Base-by-base conservation (phyloP, 2,797 vertebrate species). In the Hylomyscus alleni region DNA sequence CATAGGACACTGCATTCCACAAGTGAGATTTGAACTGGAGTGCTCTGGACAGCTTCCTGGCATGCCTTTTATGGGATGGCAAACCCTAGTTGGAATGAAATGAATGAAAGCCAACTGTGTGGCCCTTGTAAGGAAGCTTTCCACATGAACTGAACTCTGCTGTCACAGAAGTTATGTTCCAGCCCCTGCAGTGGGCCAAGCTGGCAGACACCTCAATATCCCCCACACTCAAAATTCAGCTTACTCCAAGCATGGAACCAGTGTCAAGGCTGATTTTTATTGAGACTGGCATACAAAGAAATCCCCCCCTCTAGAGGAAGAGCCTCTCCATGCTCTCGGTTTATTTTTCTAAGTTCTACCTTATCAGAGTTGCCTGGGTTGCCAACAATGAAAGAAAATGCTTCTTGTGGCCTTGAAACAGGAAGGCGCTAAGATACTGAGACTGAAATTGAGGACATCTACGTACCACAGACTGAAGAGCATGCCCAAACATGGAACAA, bases 331-430 rank as follows among this genome's bases (percentile, higher is more conserved):
- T 50, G 86, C 91, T 73, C 47, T 15, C 2, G 12, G 50, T 89
- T 80, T 78, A 22, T 72, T 47, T 80, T 60, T 20, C n/a, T 37
- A 37, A 73, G 20, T 20, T 97, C n/a, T 37, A 20, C 34, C n/a
- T 72, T 72, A 90, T 44, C 88, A 90, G 12, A 69, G 54, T 82
- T 96, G 0, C 82, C 82, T 86, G 93, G 50, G 89, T 91, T 91
- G 96, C 52, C 90, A 72, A 90, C 96, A 69, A 19, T 73, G 62
- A 91, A 26, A 73, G 67, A 73, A 69, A 58, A 34, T 4, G 78
- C 6, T 90, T 90, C 44, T 90, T 37, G 56, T 78, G 90, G 89
- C 37, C 92, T 73, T 76, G 90, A 94, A 80, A 69, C 50, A 83
- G 92, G 81, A 40, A 8, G 94, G 62, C 89, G 89, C 82, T 89